Base-by-base conservation (phyloP, 2,113 vertebrate species). In the Elephantulus edwardii region DNA sequence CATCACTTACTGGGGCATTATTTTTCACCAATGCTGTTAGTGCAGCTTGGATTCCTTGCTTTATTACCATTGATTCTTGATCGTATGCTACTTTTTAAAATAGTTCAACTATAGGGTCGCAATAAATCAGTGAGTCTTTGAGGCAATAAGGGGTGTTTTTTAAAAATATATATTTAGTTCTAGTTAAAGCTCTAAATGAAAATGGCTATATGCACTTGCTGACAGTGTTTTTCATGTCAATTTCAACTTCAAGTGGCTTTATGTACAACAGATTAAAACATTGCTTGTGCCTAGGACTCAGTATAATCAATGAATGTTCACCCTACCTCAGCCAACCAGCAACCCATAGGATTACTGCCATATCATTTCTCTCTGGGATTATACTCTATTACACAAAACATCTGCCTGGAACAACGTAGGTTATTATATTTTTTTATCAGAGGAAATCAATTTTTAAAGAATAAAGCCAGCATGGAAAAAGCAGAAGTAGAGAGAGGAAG, bases 131-230 rank as follows among this genome's bases (percentile, higher is more conserved):
- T 50, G 52, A 19, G 20, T 64, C 50, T 56, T 74, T 68, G 14
- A 56, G 54, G 54, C 87, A 42, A 26, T 28, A 88, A 33, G 3
- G 35, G 13, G 44, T 16, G 12, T 2, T 9, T 90, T 88, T 81
- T 35, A 26, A 46, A 24, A 42, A 13, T 33, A 20, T 24, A 30
- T 68, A 75, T 44, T 91, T 90, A 80, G 66, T 95, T 80, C 91
- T 87, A 89, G 91, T 89, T 84, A 92, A 91, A 93, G 86, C 95
- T 87, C 46, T 42, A 89, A 93, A 95, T 89, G 96, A 87, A 92
- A 95, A 95, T 90, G 83, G 46, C 93, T 93, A 66, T 89, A 84
- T 78, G 79, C 70, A 40, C 56, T 74, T 78, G 54, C 91, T 93
- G 50, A 87, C 68, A 89, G 16, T n/a, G n/a, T n/a, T 10, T 50